Conservation (phyloP, 30 jellyfish, hydroid and myxozoan genomes). For the Hydra vulgaris region DNA sequence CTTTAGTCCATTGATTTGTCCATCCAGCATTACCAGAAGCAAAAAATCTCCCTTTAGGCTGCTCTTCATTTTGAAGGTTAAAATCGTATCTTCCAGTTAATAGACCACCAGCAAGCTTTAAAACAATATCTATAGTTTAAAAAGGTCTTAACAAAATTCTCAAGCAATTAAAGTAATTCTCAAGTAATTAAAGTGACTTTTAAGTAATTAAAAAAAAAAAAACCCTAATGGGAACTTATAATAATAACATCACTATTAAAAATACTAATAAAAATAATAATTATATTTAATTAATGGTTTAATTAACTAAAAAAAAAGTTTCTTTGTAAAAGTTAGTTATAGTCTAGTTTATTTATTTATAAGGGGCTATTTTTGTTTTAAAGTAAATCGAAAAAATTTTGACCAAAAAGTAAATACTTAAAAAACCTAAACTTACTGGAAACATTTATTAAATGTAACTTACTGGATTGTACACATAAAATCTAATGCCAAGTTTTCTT, state of each 20-base stretch:
- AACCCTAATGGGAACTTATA: background rate
- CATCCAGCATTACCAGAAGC: constrained; percentile 40
- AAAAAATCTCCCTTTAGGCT: constrained; percentile 77
- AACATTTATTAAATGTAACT: background rate
- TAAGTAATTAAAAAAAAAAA: background rate
- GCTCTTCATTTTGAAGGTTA: constrained; percentile 40
- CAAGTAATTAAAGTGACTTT: background rate
- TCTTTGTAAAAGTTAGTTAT: no score
- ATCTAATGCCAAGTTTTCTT: constrained; percentile 71
- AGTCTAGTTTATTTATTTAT: no score
- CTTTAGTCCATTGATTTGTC: constrained; percentile 44
- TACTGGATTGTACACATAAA: constrained; percentile 90
- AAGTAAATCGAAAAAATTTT: no score
- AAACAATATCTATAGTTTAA: background rate
- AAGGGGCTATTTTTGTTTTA: no score
- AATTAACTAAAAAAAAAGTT: no score
- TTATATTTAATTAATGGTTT: no score
- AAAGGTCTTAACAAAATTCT: background rate
- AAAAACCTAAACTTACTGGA: no score
- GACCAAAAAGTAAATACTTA: no score
- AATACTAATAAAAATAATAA: no score
- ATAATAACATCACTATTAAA: no score
- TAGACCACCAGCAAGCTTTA: constrained; percentile 95
- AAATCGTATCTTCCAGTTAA: constrained; percentile 56
- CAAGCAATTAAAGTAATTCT: background rate